Evolutionary conservation across 2,797 vertebrate species (phyloP), one percentile per base, ranked within the genome.

Genomic region (Semaprochilodus insignis): DNA sequence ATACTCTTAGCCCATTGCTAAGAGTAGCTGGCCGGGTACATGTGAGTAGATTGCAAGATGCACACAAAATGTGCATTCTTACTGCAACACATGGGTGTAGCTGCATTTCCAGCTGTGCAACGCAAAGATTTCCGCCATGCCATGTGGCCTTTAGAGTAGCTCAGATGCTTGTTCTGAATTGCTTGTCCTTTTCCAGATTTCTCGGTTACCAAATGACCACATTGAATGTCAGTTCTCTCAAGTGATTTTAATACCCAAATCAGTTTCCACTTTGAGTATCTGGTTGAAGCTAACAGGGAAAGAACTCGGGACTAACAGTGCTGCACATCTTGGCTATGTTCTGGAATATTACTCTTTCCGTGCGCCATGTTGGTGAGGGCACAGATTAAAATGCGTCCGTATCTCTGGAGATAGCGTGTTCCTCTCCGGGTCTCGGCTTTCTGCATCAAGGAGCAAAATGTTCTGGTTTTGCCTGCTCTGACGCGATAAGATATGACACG

Each of bases 401-500:
- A 80, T 84, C 85, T 73, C 78, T 81, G 25, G 55, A 74, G 77
- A 83, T 85, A 78, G 74, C 48, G 74, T 88, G 85, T 86, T 73
- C 77, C 86, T 84, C 76, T 85, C 83, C 86, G 83, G 77, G 80
- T 69, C 67, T 51, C 79, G 57, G 83, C 78, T 87, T 84, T 76
- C 78, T 70, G 31, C 79, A 75, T 70, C 55, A 71, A 66, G 74
- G 57, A 86, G 80, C 74, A 54, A 25, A 83, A 54, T 54, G 76
- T 74, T 63, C 77, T 81, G 77, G 80, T 44, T 81, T 79, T 83
- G 85, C 80, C 80, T 82, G 74, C 79, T 90, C 78, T 79, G 87
- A 83, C 73, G 78, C 84, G 78, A 87, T 90, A 88, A 85, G 81
- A 88, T 89, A 74, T 89, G 88, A 90, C 89, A 87, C 84, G 83